Base-by-base conservation (phyloP, 2,888 invertebrate genomes). In the Cecidostiba fungosa region DNA sequence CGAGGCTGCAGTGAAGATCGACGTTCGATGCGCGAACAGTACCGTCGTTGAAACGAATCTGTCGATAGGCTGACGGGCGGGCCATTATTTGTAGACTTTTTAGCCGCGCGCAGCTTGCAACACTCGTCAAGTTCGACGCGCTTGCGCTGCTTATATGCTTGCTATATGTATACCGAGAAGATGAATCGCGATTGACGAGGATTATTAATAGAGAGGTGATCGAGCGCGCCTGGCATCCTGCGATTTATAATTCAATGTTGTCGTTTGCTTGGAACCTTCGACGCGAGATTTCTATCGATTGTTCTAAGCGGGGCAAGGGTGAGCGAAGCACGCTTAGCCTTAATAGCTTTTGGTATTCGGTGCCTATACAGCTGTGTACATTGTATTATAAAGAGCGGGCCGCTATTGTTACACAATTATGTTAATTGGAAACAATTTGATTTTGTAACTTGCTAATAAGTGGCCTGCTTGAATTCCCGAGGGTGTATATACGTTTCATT, bases 81-180 rank as follows among this genome's bases (percentile, higher is more conserved):
- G 50, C 77, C 50, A 66, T 73, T 62, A 85, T 87, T 87, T 87
- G 80, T 85, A 87, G 83, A 82, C 80, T 85, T 83, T 85, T 59
- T 39, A 50, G 16, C 10, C n/a, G 29, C 43, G 29, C 43, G 29
- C 26, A 70, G 12, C 73, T 86, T 84, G 78, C 84, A 54, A 82
- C 84, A 78, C 32, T 29, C 29, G 29, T 16, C 69, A 36, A 70
- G 32, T 70, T 70, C 59, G 69, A 70, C n/a, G 72, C 39, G 72
- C 47, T 74, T 74, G 66, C 29, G 66, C 66, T 66, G 66, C 66
- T 59, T 19, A 8, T 23, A 8, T 23, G 62, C 23, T 26, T 14
- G 26, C 29, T 29, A 12, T 26, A 66, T 29, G 29, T 29, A 23
- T 59, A 59, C 23, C 66, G 66, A 16, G 66, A 26, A 66, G 66